Evolutionary conservation across 2,888 invertebrate species (phyloP), one percentile per base, ranked within the genome.

Genomic region (Chalcosyrphus nemorum): DNA sequence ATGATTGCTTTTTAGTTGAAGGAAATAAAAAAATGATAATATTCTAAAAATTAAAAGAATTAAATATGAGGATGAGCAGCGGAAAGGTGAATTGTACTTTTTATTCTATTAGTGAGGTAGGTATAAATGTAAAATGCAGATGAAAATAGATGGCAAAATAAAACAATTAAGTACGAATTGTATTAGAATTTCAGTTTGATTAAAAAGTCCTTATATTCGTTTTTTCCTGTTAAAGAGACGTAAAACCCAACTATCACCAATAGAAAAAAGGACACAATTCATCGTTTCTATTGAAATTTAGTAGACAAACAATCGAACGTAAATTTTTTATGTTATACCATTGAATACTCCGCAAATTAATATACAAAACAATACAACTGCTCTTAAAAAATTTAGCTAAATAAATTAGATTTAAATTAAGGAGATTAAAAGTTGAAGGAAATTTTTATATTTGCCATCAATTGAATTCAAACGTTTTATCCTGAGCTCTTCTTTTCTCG

Each of bases 181-280:
- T 61, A 4, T 24, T 24, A 4, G 24, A 24, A 4, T n/a, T n/a
- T n/a, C n/a, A n/a, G n/a, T n/a, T n/a, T n/a, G n/a, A n/a, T n/a
- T n/a, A n/a, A n/a, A n/a, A n/a, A n/a, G n/a, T n/a, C n/a, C n/a
- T n/a, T n/a, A n/a, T n/a, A n/a, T n/a, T n/a, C n/a, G n/a, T n/a
- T n/a, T n/a, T n/a, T n/a, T n/a, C n/a, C n/a, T n/a, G n/a, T n/a
- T n/a, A n/a, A n/a, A n/a, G n/a, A n/a, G n/a, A n/a, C n/a, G 29
- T 13, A 2, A 15, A 29, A 50, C 35, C 65, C 65, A 65, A 35
- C 65, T 65, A 65, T 65, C 65, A 65, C 65, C 15, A 50, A 38
- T 65, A 50, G 50, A 50, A 50, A 38, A 38, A 35, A 35, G 24
- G 15, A 15, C 38, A 65, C 24, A 50, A 32, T 38, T 65, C 43